phyloP scores from a whole-genome alignment of 2,797 vertebrate genomes.

The Mormyrus hasselquistii region DNA sequence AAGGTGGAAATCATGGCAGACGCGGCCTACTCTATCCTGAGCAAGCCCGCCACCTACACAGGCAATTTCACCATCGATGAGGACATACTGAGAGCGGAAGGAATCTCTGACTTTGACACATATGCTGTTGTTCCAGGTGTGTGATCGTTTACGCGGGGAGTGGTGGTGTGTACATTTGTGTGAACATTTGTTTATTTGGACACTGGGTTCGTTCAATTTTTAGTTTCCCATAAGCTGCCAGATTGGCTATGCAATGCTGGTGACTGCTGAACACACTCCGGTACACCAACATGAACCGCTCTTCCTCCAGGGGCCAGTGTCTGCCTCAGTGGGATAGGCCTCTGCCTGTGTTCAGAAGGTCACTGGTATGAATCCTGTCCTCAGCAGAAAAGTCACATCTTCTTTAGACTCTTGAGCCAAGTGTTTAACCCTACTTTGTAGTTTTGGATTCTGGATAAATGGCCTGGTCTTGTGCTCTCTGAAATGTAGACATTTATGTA shows the following conservation, averaged over 20 bases:
- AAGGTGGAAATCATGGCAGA: slow-evolving; percentile 87
- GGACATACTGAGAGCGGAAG: slow-evolving; percentile 73
- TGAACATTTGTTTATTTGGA: not conserved
- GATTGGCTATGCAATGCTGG: not conserved
- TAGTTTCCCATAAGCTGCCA: not conserved
- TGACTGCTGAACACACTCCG: not conserved
- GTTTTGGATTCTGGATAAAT: not conserved
- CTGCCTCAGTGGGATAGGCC: not conserved
- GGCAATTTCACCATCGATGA: slow-evolving; percentile 90
- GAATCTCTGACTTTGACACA: slow-evolving; percentile 73
- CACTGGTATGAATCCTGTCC: not conserved
- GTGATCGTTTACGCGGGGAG: not conserved
- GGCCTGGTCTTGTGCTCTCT: not conserved
- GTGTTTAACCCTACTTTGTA: not conserved
- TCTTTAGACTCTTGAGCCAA: not conserved
- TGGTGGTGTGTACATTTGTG: not conserved
- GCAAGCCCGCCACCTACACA: slow-evolving; percentile 71
- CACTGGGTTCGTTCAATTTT: not conserved
- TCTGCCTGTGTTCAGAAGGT: not conserved
- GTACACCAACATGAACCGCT: not conserved
- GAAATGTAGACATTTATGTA: not conserved
- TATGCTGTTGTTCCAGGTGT: slow-evolving; percentile 84
- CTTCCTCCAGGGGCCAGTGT: not conserved
- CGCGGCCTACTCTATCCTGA: slow-evolving; percentile 83
- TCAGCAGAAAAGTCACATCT: not conserved